phyloP scores from a whole-genome alignment of 2,888 invertebrate genomes.

The Hydrotaea cyrtoneurina region DNA sequence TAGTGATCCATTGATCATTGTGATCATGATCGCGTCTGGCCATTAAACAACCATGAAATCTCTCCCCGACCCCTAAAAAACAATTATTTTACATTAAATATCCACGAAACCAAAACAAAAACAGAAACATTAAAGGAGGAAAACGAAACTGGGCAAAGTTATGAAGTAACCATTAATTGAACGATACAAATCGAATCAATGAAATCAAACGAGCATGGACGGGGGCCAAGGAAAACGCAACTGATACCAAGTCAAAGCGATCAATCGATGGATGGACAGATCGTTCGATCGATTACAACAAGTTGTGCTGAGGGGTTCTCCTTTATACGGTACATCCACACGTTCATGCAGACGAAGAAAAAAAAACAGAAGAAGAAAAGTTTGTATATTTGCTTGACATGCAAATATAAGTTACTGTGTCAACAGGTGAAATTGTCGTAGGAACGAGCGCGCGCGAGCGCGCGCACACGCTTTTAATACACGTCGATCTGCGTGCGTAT shows the following conservation, averaged over 20 bases:
- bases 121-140: background rate
- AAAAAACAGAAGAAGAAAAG: background rate
- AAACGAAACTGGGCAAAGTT: slow-evolving; percentile 32
- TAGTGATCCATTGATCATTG: slow-evolving; percentile 54
- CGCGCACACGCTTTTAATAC: slow-evolving; percentile 60
- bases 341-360: background rate
- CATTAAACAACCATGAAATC: slow-evolving; percentile 63
- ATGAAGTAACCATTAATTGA: slow-evolving; percentile 64
- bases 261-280: slow-evolving; percentile 46
- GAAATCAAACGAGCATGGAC: slow-evolving; percentile 52
- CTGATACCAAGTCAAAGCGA: slow-evolving; percentile 43
- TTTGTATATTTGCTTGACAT: slow-evolving; percentile 67
- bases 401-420: slow-evolving; percentile 80
- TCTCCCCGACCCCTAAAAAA: slow-evolving; percentile 43
- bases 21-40: slow-evolving; percentile 44
- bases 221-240: background rate
- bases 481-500: slow-evolving; percentile 15
- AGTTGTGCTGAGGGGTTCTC: slow-evolving; percentile 51
- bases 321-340: background rate
- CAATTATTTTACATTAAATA: slow-evolving; percentile 59
- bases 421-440: slow-evolving; percentile 79
- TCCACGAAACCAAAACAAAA: background rate
- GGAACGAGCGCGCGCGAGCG: slow-evolving; percentile 60
- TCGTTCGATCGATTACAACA: slow-evolving; percentile 54
- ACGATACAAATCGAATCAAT: slow-evolving; percentile 66